Conservation (phyloP, 1,140 invertebrate genomes). For the Plectrocnemia conspersa region DNA sequence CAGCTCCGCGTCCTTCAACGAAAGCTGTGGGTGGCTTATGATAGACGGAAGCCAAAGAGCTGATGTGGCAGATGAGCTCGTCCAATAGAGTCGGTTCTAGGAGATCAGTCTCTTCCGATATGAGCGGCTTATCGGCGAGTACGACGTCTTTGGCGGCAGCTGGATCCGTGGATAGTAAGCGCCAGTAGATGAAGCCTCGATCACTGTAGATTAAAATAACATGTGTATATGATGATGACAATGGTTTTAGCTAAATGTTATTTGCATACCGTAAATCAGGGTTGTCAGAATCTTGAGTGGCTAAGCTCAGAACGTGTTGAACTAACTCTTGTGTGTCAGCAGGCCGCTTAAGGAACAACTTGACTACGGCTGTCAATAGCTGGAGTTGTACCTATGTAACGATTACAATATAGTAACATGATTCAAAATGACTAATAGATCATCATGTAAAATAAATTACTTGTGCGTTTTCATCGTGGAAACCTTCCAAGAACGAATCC, state of each 20-base stretch:
- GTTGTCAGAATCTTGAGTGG: constrained; percentile 98
- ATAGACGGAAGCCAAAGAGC: constrained; percentile 96
- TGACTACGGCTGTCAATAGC: constrained; percentile 95
- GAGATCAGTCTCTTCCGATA: constrained; percentile 98
- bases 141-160: constrained; percentile 98
- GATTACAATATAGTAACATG: neutral
- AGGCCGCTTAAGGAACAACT: constrained; percentile 95
- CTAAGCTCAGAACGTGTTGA: constrained; percentile 87
- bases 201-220: constrained; percentile 57
- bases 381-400: constrained; percentile 79
- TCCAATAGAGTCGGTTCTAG: constrained; percentile 96
- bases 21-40: constrained; percentile 99
- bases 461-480: constrained; percentile 99
- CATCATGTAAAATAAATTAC: constrained; percentile 34
- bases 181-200: constrained; percentile 99
- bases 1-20: constrained; percentile 76
- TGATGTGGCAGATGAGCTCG: constrained; percentile 99
- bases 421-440: constrained; percentile 6
- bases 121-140: constrained; percentile 98
- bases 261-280: constrained; percentile 73
- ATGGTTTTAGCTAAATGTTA: neutral
- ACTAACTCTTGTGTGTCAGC: constrained; percentile 98
- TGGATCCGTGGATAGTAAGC: constrained; percentile 96
- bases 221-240: neutral
- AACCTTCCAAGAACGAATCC: constrained; percentile 98